Evolutionary conservation across 2,113 vertebrate species (phyloP).

Genomic region (Limnothrissa miodon): DNA sequence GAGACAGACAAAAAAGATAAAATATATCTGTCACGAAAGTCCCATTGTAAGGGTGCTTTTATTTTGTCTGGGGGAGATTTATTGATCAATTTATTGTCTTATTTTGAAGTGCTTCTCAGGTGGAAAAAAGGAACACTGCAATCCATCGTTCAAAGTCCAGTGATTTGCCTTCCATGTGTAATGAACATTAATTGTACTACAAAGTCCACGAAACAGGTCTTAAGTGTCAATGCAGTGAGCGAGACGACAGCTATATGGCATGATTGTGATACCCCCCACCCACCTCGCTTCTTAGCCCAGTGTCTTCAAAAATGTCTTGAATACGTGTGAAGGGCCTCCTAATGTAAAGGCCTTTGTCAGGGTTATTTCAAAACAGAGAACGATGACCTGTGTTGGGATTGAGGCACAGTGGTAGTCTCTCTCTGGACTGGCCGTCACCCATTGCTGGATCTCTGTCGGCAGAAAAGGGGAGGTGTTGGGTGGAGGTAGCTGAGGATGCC

Average conservation of each 20-base stretch:
- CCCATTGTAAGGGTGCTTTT: not conserved
- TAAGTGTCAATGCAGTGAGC: slow-evolving; percentile 30
- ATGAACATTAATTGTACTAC: slow-evolving; percentile 44
- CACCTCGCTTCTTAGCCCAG: not conserved
- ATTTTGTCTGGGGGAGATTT: slow-evolving; percentile 7
- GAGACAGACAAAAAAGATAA: not conserved
- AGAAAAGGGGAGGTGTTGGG: slow-evolving; percentile 12
- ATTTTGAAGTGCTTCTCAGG: slow-evolving; percentile 71
- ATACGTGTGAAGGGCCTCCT: not conserved
- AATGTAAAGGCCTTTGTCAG: not conserved
- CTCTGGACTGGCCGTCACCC: slow-evolving; percentile 46
- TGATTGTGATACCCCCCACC: slow-evolving; percentile 49
- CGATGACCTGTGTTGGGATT: slow-evolving; percentile 33
- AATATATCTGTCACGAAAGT: slow-evolving; percentile 10
- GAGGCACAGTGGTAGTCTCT: slow-evolving; percentile 35
- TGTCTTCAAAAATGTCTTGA: not conserved
- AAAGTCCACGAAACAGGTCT: slow-evolving; percentile 49
- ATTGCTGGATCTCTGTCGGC: slow-evolving; percentile 56
- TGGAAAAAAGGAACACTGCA: slow-evolving; percentile 69
- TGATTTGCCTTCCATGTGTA: slow-evolving; percentile 53
- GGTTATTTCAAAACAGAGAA: not conserved
- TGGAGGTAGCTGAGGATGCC: slow-evolving; percentile 38
- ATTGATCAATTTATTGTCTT: slow-evolving; percentile 59
- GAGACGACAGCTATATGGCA: slow-evolving; percentile 24
- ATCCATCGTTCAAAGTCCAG: slow-evolving; percentile 60